phyloP scores from a whole-genome alignment of 2,113 vertebrate genomes.

The Myotis yumanensis region DNA sequence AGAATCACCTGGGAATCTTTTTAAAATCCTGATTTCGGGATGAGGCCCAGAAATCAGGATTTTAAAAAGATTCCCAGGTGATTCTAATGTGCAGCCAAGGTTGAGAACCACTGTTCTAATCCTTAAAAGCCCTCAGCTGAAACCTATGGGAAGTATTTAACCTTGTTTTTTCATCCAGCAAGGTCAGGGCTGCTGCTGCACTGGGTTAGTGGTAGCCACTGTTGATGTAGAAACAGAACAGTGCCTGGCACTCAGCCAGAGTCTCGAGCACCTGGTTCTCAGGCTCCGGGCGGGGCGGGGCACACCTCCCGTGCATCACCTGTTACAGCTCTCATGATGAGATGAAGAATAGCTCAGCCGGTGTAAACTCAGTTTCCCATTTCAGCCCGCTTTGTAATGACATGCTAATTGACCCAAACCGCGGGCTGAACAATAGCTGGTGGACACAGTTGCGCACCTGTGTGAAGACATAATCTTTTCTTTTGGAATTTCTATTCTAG shows the following conservation, averaged over 20 bases:
- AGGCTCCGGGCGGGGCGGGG: not conserved
- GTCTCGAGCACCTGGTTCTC: not conserved
- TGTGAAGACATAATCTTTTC: constrained; percentile 56
- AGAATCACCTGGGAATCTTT: too few species aligned
- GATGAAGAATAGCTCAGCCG: not conserved
- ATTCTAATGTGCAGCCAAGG: too few species aligned
- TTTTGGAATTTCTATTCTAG: constrained; percentile 76
- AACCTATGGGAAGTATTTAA: not conserved
- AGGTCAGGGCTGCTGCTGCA: not conserved
- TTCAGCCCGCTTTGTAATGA: constrained; percentile 13
- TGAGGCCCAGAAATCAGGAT: too few species aligned
- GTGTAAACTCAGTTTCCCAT: constrained; percentile 18
- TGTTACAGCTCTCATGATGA: not conserved
- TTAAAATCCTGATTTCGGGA: too few species aligned
- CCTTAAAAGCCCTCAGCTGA: not conserved
- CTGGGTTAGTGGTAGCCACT: not conserved
- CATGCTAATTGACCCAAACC: not conserved
- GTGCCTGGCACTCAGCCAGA: not conserved
- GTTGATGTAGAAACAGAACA: not conserved
- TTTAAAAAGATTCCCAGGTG: too few species aligned
- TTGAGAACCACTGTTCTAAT: not conserved
- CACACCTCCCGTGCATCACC: not conserved
- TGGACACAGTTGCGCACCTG: not conserved
- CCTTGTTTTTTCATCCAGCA: constrained; percentile 16
- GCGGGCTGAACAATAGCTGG: constrained; percentile 10